Base-by-base conservation (phyloP, 2,113 vertebrate species). In the Axis porcinus region DNA sequence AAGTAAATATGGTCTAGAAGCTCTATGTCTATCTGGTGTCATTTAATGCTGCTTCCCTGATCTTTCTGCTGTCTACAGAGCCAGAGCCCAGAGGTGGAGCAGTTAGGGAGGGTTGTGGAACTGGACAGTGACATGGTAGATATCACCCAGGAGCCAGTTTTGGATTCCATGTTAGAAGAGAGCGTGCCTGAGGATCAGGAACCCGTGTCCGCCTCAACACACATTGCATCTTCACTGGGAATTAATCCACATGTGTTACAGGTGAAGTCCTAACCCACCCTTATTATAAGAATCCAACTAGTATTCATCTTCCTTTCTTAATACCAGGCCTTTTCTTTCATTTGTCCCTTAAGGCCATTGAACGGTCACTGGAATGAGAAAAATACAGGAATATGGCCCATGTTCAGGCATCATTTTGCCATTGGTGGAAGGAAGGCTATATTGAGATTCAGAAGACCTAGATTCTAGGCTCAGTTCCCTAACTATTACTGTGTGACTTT, bases 71-170 rank as follows among this genome's bases (percentile, higher is more conserved):
- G 3, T 98, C 97, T 1, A 2, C 98, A 99, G 99, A 99, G 98
- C 94, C 97, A 99, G 99, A 99, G 98, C 87, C 97, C 98, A 0
- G 98, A 98, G 0, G 98, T 99, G 47, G 99, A 99, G 74, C 99
- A 99, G 13, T 98, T 99, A 94, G 99, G 99, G 23, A 98, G 98
- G 16, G 98, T 99, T 62, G 98, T 99, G 8, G 99, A 99, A 91
- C 97, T 99, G 98, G 99, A 99, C 99, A 99, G 99, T 3, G 99
- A 99, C 97, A 99, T 99, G 99, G 99, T 99, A 0, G 99, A 99
- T 98, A 99, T 99, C 98, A 99, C 99, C 13, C 99, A 99, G 98
- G 99, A 99, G 93, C 98, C 98, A 7, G 94, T 98, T 19, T 97
- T 96, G 52, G 99, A 99, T 95, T 96, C 98, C 55, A 0, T 97